Evolutionary conservation across 2,113 vertebrate species (phyloP).

Genomic region (Megaleporinus macrocephalus): DNA sequence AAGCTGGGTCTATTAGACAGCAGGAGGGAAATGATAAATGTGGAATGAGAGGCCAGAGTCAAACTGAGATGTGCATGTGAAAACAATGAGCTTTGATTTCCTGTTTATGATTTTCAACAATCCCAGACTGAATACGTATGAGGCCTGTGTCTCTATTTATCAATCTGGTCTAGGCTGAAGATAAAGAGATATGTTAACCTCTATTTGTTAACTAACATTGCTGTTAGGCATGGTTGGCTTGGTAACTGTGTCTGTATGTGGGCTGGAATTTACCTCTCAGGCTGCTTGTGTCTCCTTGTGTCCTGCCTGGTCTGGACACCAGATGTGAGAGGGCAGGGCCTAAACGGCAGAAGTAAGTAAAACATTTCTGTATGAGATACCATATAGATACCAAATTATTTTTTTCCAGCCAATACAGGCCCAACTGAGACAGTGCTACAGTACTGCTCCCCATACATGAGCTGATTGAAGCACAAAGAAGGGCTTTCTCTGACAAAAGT

Average conservation of each 20-base stretch:
- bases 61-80: too few species aligned
- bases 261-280: slow-evolving; percentile 64
- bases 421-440: neutral
- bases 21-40: neutral
- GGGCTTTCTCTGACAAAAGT: neutral
- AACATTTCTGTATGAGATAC: slow-evolving; percentile 8
- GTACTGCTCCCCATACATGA: neutral
- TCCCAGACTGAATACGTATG: too few species aligned
- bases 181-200: too few species aligned
- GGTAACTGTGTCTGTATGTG: neutral
- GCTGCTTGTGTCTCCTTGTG: slow-evolving; percentile 70
- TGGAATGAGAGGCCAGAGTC: neutral
- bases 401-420: neutral
- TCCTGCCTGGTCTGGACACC: slow-evolving; percentile 63
- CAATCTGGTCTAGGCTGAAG: too few species aligned
- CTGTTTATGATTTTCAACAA: neutral
- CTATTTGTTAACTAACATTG: neutral
- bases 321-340: slow-evolving; percentile 67
- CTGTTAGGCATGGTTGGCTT: neutral
- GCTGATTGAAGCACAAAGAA: neutral
- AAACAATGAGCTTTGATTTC: too few species aligned
- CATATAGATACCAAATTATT: neutral
- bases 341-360: slow-evolving; percentile 42
- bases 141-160: too few species aligned
- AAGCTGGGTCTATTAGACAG: slow-evolving; percentile 68